Evolutionary conservation across 2,888 invertebrate genomes (phyloP).

Genomic region (Caenorhabditis macrosperma): DNA sequence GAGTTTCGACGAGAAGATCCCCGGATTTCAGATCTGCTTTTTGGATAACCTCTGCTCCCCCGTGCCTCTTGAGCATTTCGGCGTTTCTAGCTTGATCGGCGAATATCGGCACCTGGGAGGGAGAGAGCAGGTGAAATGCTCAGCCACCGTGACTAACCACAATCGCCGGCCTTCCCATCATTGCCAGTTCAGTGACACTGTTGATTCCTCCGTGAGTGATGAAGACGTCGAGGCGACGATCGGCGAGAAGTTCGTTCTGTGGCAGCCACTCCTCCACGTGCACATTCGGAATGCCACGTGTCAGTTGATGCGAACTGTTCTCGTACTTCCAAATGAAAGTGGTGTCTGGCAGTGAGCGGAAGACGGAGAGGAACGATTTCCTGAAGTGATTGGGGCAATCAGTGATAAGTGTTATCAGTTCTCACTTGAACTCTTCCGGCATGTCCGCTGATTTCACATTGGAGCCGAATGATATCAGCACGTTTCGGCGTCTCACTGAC

Average conservation of each 20-base stretch:
- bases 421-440: constrained; percentile 18
- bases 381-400: constrained; percentile 21
- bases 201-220: constrained; percentile 61
- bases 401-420: neutral
- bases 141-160: neutral
- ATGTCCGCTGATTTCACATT: constrained; percentile 6
- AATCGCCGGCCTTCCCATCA: constrained; percentile 28
- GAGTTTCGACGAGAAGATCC: neutral
- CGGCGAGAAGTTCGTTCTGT: constrained; percentile 65
- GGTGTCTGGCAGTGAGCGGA: constrained; percentile 56
- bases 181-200: constrained; percentile 44
- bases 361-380: constrained; percentile 42
- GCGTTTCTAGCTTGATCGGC: constrained; percentile 51
- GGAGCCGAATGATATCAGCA: constrained; percentile 30
- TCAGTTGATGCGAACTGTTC: constrained; percentile 26
- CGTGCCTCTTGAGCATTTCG: constrained; percentile 32
- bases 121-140: neutral
- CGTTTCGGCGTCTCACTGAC: neutral
- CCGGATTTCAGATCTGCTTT: constrained; percentile 1
- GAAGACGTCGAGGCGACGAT: constrained; percentile 44
- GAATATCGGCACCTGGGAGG: constrained; percentile 21
- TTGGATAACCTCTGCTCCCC: constrained; percentile 18
- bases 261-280: constrained; percentile 65
- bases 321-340: constrained; percentile 70
- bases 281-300: constrained; percentile 52